A percentile compares a stretch with the other conserved stretches of the same genome.
phyloP scores from a whole-genome alignment of 2,797 vertebrate species.

The Paratrypauchen microcephalus region DNA sequence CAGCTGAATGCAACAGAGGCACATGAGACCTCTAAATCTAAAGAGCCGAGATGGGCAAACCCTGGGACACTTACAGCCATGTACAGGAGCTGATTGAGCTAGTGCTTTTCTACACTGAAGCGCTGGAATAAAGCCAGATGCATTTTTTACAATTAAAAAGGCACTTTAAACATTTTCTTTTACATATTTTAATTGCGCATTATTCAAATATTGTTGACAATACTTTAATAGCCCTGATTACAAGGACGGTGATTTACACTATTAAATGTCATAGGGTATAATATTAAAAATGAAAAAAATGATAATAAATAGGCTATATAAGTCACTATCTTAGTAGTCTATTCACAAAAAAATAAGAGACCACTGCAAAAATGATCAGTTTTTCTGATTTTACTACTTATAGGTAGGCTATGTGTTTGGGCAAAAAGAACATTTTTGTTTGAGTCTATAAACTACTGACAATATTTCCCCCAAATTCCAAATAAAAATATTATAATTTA shows the following conservation, averaged over 20 bases:
- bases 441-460: too few species aligned
- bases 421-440: too few species aligned
- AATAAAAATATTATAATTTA: too few species aligned
- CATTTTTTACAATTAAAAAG: too few species aligned
- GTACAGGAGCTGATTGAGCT: not conserved
- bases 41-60: constrained; percentile 47
- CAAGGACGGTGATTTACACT: not conserved
- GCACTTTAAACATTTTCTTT: too few species aligned
- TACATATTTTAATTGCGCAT: not conserved
- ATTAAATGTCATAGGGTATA: not conserved
- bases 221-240: not conserved
- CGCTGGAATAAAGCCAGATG: too few species aligned
- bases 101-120: not conserved
- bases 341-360: too few species aligned
- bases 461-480: too few species aligned
- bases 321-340: too few species aligned
- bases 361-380: too few species aligned
- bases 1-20: constrained; percentile 38
- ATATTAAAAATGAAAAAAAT: not conserved
- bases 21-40: constrained; percentile 53
- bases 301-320: not conserved
- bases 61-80: not conserved
- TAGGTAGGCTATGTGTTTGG: too few species aligned
- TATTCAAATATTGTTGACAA: not conserved
- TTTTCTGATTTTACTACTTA: too few species aligned